Conservation (phyloP, 64 coral and sea anemone genomes). For the Trachythela sp. region DNA sequence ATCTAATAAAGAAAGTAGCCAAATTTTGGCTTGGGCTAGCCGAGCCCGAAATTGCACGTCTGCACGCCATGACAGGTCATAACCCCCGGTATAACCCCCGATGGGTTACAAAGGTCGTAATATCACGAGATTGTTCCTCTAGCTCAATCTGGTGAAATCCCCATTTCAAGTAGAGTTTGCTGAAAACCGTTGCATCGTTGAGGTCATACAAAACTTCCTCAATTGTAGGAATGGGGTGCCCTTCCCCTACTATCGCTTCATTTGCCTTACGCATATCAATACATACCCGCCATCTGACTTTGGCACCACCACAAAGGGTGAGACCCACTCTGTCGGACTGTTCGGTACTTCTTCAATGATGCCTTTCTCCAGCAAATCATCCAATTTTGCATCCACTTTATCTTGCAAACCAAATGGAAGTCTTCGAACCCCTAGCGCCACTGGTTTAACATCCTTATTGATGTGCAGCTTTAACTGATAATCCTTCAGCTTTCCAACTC, state of each 20-base stretch:
- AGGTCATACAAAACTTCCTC: slow-evolving; percentile 34
- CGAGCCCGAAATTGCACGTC: neutral
- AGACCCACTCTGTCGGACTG: slow-evolving; percentile 44
- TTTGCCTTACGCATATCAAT: slow-evolving; percentile 23
- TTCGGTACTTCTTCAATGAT: slow-evolving; percentile 65
- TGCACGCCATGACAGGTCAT: neutral
- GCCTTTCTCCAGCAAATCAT: slow-evolving; percentile 47
- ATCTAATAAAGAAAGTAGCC: neutral
- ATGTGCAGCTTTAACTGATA: slow-evolving; percentile 27
- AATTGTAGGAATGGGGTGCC: too few relatives aligned
- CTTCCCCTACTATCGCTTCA: slow-evolving; percentile 9
- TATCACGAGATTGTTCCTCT: neutral
- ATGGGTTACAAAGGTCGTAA: slow-evolving; percentile 26
- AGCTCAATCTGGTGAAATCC: slow-evolving; percentile 20
- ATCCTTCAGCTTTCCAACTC: slow-evolving; percentile 22
- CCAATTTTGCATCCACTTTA: slow-evolving; percentile 61
- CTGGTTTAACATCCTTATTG: slow-evolving; percentile 28
- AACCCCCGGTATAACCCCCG: neutral
- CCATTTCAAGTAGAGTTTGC: slow-evolving; percentile 8
- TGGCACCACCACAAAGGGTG: neutral
- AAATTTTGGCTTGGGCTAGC: neutral
- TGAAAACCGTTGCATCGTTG: slow-evolving; percentile 16
- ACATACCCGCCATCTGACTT: neutral
- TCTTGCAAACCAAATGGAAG: slow-evolving; percentile 53
- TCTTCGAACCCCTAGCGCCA: slow-evolving; percentile 52